These are phyloP conservation scores for Saturnia pavonia DNA, from an alignment of 2,888 invertebrate genomes.

Conservation along the genomic window DNA sequence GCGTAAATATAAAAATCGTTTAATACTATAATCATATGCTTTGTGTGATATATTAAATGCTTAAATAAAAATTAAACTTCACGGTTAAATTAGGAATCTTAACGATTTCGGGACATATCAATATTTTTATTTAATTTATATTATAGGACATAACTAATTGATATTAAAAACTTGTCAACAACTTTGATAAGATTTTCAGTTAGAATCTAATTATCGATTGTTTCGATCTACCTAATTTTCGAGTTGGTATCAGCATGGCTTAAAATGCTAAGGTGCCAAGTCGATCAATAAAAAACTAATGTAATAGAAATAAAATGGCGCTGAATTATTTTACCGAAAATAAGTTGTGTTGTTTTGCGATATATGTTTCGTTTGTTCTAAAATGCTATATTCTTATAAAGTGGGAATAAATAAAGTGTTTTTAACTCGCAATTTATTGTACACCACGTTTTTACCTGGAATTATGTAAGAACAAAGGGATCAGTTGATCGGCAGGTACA, in stretches of 20 bases:
- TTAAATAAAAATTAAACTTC: too few species aligned
- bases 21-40: too few species aligned
- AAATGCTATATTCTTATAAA: constrained; percentile 55
- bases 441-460: constrained; percentile 43
- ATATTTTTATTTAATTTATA: neutral
- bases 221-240: neutral
- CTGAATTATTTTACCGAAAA: constrained; percentile 58
- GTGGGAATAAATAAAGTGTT: constrained; percentile 52
- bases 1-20: too few species aligned
- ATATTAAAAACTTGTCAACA: neutral
- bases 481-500: constrained; percentile 60
- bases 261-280: constrained; percentile 15
- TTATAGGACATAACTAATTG: neutral
- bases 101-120: neutral
- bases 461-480: constrained; percentile 72
- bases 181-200: neutral
- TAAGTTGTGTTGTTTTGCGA: constrained; percentile 58
- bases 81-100: neutral
- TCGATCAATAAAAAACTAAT: constrained; percentile 16
- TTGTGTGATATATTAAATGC: too few species aligned
- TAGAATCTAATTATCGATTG: neutral
- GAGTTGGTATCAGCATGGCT: neutral
- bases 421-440: constrained; percentile 41
- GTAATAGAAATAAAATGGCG: constrained; percentile 66
- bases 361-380: constrained; percentile 40